Evolutionary conservation across 1,140 invertebrate genomes (phyloP).

Genomic region (Tetraneura akinire): DNA sequence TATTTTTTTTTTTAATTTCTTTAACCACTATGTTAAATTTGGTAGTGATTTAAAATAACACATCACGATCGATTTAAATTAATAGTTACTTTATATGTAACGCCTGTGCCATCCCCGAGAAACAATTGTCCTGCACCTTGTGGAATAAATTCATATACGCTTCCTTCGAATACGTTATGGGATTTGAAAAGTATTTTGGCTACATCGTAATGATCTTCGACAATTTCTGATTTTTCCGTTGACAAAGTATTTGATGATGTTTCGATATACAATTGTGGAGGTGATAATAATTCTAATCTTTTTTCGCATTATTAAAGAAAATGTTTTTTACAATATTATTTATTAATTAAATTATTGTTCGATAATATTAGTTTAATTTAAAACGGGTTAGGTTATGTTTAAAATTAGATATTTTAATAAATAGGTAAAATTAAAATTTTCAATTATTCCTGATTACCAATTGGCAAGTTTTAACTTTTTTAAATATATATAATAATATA

Average conservation of each 20-base stretch:
- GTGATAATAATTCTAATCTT: not conserved
- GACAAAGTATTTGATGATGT: not conserved
- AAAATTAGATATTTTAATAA: too few species aligned
- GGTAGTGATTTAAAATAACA: too few species aligned
- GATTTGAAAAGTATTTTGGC: not conserved
- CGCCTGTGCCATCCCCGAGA: not conserved
- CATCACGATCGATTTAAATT: not conserved
- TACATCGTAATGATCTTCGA: not conserved
- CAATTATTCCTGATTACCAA: too few species aligned
- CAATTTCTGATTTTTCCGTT: not conserved
- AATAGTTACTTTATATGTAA: constrained; percentile 3
- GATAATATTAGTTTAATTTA: too few species aligned
- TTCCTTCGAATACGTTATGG: constrained; percentile 11
- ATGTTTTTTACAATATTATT: too few species aligned
- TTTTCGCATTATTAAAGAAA: too few species aligned
- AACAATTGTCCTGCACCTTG: not conserved
- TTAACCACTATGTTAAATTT: not conserved
- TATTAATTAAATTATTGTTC: too few species aligned
- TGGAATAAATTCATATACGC: not conserved
- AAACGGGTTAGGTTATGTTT: too few species aligned
- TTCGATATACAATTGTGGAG: not conserved
- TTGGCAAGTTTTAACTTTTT: too few species aligned
- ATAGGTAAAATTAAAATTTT: too few species aligned
- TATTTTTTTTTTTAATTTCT: too few species aligned
- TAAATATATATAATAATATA: too few species aligned